These are phyloP conservation scores for Autographa pulchrina DNA, from an alignment of 2,888 invertebrate species.

Conservation along the genomic window DNA sequence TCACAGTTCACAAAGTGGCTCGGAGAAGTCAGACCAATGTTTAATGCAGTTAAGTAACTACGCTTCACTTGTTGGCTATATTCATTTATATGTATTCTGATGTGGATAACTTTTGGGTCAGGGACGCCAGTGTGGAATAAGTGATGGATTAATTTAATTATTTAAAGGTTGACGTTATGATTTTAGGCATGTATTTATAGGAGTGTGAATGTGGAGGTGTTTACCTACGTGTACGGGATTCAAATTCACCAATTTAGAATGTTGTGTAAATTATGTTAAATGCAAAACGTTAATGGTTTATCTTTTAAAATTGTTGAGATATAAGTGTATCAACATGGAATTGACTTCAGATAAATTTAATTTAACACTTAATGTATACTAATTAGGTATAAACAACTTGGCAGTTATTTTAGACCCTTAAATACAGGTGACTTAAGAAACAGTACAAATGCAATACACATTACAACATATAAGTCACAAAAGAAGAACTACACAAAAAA, in stretches of 20 bases:
- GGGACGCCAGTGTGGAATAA: constrained; percentile 13
- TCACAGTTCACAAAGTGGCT: constrained; percentile 51
- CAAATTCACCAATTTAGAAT: background rate
- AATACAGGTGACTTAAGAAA: no score
- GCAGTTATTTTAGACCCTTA: no score
- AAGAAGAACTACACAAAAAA: background rate
- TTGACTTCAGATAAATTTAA: no score
- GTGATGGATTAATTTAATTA: constrained; percentile 41
- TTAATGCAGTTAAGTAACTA: constrained; percentile 55
- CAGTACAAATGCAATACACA: no score
- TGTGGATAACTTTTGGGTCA: constrained; percentile 23
- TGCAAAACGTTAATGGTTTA: no score
- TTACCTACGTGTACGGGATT: background rate
- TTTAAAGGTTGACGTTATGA: constrained; percentile 8
- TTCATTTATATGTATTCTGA: constrained; percentile 43
- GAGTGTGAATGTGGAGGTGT: background rate
- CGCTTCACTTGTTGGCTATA: constrained; percentile 21
- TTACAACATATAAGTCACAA: no score
- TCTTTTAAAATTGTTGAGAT: no score
- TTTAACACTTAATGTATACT: no score
- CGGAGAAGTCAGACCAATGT: constrained; percentile 34
- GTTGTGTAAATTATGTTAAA: no score
- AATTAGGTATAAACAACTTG: no score
- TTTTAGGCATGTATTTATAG: background rate
- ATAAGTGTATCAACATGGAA: no score